Percentiles rank a stretch among this genome's conserved stretches.
phyloP scores from a whole-genome alignment of 1,140 invertebrate genomes.

The Cyclina sinensis region DNA sequence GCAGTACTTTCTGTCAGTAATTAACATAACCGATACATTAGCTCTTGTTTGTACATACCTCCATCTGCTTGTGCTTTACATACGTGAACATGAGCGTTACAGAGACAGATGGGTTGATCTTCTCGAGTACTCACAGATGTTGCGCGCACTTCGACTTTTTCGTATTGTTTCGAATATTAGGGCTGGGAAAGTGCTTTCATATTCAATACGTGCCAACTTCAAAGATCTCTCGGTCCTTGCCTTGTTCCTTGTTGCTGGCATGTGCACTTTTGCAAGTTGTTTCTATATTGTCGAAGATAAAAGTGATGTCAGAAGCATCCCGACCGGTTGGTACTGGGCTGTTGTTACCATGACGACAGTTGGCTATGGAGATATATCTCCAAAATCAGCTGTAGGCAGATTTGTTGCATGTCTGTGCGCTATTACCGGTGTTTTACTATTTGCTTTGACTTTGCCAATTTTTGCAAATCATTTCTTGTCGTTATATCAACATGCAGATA shows the following conservation, averaged over 20 bases:
- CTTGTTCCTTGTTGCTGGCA: constrained; percentile 9
- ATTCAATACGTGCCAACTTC: background rate
- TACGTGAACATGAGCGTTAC: constrained; percentile 14
- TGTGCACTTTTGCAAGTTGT: constrained; percentile 35
- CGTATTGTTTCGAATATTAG: constrained; percentile 7
- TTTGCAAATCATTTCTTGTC: constrained; percentile 91
- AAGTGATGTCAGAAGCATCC: constrained; percentile 28
- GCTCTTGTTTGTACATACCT: constrained; percentile 29
- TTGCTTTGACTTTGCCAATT: constrained; percentile 97
- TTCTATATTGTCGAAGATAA: constrained; percentile 31
- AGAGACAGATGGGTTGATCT: constrained; percentile 6
- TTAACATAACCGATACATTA: constrained; percentile 48
- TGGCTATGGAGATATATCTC: constrained; percentile 91
- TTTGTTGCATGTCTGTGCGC: constrained; percentile 98
- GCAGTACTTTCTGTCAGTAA: constrained; percentile 38
- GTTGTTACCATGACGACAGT: constrained; percentile 99
- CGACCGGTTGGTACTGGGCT: constrained; percentile 88
- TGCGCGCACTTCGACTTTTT: constrained; percentile 25
- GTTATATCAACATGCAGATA: background rate
- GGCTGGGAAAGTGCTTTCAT: constrained; percentile 14
- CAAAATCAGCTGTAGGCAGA: constrained; percentile 90
- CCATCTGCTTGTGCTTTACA: constrained; percentile 3
- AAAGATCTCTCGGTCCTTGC: background rate
- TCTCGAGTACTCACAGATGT: constrained; percentile 38
- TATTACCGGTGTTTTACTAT: constrained; percentile 97